Conservation (phyloP, 1,140 invertebrate species). For the Bombus huntii region DNA sequence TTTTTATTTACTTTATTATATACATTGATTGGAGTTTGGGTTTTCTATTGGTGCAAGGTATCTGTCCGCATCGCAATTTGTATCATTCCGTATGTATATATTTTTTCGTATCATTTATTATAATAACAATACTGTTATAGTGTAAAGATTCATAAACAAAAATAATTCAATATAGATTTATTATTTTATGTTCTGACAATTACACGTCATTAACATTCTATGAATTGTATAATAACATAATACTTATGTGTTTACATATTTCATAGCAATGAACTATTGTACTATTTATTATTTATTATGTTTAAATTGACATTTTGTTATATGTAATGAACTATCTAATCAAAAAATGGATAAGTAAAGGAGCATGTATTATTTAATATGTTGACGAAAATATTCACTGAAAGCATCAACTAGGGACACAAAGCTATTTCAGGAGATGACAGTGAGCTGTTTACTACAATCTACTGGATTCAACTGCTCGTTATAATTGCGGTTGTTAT, state of each 20-base stretch:
- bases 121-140: too few relatives aligned
- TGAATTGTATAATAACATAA: too few relatives aligned
- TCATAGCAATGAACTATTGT: too few relatives aligned
- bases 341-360: too few relatives aligned
- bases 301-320: not conserved
- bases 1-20: not conserved
- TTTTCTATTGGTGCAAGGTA: not conserved
- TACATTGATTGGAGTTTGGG: not conserved
- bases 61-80: not conserved
- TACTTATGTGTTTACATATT: too few relatives aligned
- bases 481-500: conserved; percentile 1
- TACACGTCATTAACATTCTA: not conserved
- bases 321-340: too few relatives aligned
- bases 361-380: too few relatives aligned
- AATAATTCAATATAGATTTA: not conserved
- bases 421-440: not conserved
- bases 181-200: not conserved
- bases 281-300: too few relatives aligned
- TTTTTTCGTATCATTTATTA: too few relatives aligned
- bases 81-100: too few relatives aligned
- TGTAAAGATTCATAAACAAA: not conserved
- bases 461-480: not conserved
- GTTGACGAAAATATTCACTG: too few relatives aligned
- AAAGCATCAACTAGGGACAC: not conserved
- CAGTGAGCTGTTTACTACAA: not conserved